A percentile compares a stretch with the other conserved stretches of the same genome.
Conservation (phyloP, 2,888 invertebrate genomes). For the Tholera decimalis region DNA sequence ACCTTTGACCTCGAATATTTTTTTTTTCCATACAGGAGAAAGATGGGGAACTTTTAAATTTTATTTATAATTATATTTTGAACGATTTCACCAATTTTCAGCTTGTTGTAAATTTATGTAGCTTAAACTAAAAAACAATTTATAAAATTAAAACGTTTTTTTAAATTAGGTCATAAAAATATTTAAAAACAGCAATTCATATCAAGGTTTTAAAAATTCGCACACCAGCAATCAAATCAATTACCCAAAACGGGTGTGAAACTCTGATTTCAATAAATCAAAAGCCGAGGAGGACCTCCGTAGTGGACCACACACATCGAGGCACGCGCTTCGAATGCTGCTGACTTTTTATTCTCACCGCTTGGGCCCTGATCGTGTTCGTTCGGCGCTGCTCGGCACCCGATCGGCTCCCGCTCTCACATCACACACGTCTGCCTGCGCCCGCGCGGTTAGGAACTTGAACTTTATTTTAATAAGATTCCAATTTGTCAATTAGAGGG, state of each 20-base stretch:
- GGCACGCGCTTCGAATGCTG: constrained; percentile 94
- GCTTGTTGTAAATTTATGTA: no score
- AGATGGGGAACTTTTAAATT: no score
- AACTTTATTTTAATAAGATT: constrained; percentile 93
- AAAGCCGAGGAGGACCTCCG: constrained; percentile 88
- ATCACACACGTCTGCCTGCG: constrained; percentile 81
- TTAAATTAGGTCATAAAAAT: constrained; percentile 7
- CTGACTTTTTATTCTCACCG: constrained; percentile 87
- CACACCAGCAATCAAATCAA: constrained; percentile 67
- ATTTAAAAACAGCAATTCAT: constrained; percentile 13
- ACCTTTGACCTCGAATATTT: no score
- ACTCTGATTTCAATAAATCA: constrained; percentile 88
- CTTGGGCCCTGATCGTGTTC: constrained; percentile 80
- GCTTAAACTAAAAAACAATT: no score
- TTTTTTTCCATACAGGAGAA: no score
- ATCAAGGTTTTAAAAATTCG: constrained; percentile 49
- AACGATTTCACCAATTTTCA: no score
- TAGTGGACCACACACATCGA: constrained; percentile 94
- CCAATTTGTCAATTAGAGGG: constrained; percentile 94
- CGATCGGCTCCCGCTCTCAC: constrained; percentile 82
- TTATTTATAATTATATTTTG: no score
- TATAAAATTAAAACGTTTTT: no score
- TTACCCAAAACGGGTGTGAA: constrained; percentile 84
- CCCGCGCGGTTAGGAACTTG: constrained; percentile 86
- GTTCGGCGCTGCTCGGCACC: constrained; percentile 86